Evolutionary conservation across 2,113 vertebrate species (phyloP).

Genomic region (Condylura cristata): DNA sequence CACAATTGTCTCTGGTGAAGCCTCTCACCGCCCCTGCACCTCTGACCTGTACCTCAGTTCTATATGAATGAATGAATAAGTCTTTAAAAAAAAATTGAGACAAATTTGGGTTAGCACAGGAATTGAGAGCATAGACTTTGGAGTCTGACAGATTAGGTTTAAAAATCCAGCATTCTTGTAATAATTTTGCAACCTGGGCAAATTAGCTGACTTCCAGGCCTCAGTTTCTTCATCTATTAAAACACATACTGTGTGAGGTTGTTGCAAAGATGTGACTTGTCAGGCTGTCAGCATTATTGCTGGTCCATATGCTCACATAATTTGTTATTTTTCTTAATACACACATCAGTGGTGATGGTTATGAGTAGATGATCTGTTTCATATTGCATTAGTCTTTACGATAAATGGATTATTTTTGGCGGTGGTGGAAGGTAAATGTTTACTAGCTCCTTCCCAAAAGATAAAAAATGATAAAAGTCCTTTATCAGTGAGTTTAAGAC

Average conservation of each 20-base stretch:
- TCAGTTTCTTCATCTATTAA: conserved; percentile 31
- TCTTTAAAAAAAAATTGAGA: no score
- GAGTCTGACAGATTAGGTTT: neutral
- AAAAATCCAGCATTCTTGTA: neutral
- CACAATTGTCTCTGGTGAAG: no score
- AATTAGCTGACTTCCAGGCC: neutral
- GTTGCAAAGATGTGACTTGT: neutral
- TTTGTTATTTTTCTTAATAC: neutral
- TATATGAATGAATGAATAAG: no score
- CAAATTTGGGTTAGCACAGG: neutral
- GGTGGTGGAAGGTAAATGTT: conserved; percentile 4
- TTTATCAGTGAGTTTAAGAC: neutral
- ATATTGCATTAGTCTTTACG: neutral
- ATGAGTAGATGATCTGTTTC: neutral
- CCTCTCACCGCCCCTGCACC: no score
- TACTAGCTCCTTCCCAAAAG: neutral
- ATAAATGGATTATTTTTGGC: neutral
- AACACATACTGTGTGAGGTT: neutral
- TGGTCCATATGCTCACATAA: neutral
- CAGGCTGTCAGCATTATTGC: neutral
- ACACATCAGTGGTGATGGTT: neutral
- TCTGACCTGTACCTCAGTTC: no score
- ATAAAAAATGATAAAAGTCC: neutral
- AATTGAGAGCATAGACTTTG: neutral
- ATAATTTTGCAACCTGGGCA: neutral